phyloP scores from a whole-genome alignment of 2,113 vertebrate species.

The Hypanus sabinus region DNA sequence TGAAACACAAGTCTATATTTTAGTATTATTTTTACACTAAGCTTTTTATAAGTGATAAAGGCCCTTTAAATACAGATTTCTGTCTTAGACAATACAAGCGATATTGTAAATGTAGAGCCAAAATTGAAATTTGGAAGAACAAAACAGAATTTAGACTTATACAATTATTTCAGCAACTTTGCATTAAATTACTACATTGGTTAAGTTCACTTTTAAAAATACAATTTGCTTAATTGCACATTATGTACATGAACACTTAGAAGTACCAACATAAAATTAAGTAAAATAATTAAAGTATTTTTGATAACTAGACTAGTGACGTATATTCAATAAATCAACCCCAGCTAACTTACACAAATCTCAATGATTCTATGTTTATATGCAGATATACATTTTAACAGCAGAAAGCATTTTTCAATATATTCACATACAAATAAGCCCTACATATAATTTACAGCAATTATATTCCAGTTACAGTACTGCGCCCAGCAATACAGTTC shows the following conservation, averaged over 20 bases:
- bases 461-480: background rate
- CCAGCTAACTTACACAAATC: conserved; percentile 8
- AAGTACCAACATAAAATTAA: background rate
- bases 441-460: conserved; percentile 31
- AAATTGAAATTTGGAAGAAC: background rate
- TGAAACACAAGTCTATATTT: background rate
- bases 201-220: background rate
- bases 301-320: background rate
- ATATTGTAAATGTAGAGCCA: background rate
- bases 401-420: conserved; percentile 11
- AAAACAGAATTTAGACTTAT: background rate
- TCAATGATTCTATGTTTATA: background rate
- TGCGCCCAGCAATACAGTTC: background rate
- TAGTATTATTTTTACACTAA: too few relatives aligned
- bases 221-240: background rate
- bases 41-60: background rate
- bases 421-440: conserved; percentile 17
- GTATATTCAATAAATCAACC: background rate
- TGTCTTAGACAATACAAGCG: background rate
- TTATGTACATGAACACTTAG: background rate
- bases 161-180: background rate
- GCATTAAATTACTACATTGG: background rate
- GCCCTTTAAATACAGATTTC: background rate
- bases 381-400: conserved; percentile 3
- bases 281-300: background rate